phyloP scores from a whole-genome alignment of 92 coral and sea anemone genomes.

The Metridium senile region DNA sequence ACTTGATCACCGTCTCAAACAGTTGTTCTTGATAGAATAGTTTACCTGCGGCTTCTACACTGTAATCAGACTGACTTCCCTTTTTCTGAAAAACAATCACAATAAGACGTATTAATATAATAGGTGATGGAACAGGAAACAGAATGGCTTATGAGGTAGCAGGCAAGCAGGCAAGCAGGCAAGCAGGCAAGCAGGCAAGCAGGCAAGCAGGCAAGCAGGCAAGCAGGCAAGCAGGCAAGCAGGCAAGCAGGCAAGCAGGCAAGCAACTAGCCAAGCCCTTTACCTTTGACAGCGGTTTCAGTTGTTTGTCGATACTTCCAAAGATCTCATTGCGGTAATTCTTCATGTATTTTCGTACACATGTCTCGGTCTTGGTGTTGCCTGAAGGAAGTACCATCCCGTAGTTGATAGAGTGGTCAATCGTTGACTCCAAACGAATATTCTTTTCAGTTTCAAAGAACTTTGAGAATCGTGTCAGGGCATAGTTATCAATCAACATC shows the following conservation, averaged over 20 bases:
- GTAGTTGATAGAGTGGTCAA: constrained; percentile 88
- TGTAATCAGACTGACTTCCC: constrained; percentile 48
- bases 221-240: neutral
- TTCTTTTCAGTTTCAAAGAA: constrained; percentile 55
- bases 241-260: neutral
- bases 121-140: neutral
- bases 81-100: neutral
- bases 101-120: neutral
- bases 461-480: constrained; percentile 70
- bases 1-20: constrained; percentile 41
- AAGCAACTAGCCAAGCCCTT: neutral
- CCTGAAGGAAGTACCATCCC: constrained; percentile 87
- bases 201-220: neutral
- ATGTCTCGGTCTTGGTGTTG: constrained; percentile 57
- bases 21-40: constrained; percentile 69
- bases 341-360: constrained; percentile 73
- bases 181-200: neutral
- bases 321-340: constrained; percentile 88
- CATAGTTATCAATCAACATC: constrained; percentile 85
- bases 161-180: neutral
- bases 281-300: constrained; percentile 49
- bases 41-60: constrained; percentile 70
- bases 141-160: neutral
- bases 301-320: constrained; percentile 65
- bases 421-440: constrained; percentile 78